Base-by-base conservation (phyloP, 2,113 vertebrate species). In the Anseranas semipalmata region DNA sequence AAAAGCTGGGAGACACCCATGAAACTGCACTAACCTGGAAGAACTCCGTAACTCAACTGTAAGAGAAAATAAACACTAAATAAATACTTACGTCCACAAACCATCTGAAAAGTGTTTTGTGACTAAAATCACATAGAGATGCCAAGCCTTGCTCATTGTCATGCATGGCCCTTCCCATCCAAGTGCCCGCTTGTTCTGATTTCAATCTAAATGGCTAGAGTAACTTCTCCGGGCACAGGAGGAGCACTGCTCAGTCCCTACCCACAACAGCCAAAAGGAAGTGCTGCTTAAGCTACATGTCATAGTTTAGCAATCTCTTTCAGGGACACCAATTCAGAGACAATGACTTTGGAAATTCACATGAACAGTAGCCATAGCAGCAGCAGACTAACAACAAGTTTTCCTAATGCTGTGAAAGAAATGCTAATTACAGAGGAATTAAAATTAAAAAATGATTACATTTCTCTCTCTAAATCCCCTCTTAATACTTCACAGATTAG, bases 401-500 rank as follows among this genome's bases (percentile, higher is more conserved):
- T 92, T 85, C 59, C 85, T 93, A 94, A 95, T 55, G 86, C 96
- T 82, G 53, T 78, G 83, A 94, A 92, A 91, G 81, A 95, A 94
- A 94, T 91, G 84, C 74, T 96, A 96, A 97, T 96, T 97, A 96
- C 63, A 80, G 81, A 77, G 89, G 92, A 94, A 97, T 96, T 97
- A 96, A 94, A 95, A 87, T 85, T 9, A 90, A 80, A 87, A 97
- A 95, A 93, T 79, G n/a, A 97, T 96, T 96, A 87, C 81, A 95
- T 92, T 94, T 95, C 81, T 82, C 87, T 71, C 81, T 87, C 84
- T 89, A 97, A 97, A 97, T 91, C 94, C 94, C 84, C 45, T 94
- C 94, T 95, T 96, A 97, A 96, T 89, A 87, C 93, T 92, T 91
- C 77, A 67, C 89, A 96, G 96, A 95, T 97, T 97, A 96, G 91